These are phyloP conservation scores for Drosophila paulistorum DNA, from an alignment of 1,140 invertebrate species.

Conservation along the genomic window DNA sequence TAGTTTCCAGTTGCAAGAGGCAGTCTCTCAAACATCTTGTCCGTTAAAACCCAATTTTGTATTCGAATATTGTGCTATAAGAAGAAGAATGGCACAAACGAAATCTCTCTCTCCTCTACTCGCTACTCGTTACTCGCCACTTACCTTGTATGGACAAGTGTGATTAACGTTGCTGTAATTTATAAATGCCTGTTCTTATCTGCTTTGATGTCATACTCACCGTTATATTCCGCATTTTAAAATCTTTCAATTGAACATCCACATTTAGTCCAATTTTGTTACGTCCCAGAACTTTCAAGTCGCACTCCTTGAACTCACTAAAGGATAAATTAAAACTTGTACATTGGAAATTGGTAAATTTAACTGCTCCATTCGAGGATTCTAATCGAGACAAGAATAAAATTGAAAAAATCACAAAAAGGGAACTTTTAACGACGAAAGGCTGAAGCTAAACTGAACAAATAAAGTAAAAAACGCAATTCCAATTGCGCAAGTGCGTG, in stretches of 20 bases:
- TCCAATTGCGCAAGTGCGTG: background rate
- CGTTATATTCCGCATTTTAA: slow-evolving; percentile 6
- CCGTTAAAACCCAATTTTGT: background rate
- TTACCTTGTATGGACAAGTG: slow-evolving; percentile 30
- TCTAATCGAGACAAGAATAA: background rate
- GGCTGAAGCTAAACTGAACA: background rate
- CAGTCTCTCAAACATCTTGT: background rate
- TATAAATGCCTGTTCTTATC: background rate
- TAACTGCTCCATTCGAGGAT: background rate
- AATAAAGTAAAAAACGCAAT: background rate
- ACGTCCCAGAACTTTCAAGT: slow-evolving; percentile 23
- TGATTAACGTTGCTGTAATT: slow-evolving; percentile 36
- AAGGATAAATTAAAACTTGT: slow-evolving; percentile 14
- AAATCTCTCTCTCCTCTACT: too few species aligned
- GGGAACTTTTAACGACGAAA: background rate
- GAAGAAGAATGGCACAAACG: background rate
- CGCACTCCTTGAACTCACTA: slow-evolving; percentile 21
- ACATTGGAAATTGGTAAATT: slow-evolving; percentile 33
- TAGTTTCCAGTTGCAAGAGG: background rate
- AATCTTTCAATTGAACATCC: slow-evolving; percentile 10
- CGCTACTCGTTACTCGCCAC: background rate
- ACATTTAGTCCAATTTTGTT: slow-evolving; percentile 18
- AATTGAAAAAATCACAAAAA: too few species aligned
- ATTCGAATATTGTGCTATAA: background rate
- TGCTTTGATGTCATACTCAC: background rate